These are phyloP conservation scores for Bos indicus DNA, from an alignment of 2,113 vertebrate species.

Conservation along the genomic window DNA sequence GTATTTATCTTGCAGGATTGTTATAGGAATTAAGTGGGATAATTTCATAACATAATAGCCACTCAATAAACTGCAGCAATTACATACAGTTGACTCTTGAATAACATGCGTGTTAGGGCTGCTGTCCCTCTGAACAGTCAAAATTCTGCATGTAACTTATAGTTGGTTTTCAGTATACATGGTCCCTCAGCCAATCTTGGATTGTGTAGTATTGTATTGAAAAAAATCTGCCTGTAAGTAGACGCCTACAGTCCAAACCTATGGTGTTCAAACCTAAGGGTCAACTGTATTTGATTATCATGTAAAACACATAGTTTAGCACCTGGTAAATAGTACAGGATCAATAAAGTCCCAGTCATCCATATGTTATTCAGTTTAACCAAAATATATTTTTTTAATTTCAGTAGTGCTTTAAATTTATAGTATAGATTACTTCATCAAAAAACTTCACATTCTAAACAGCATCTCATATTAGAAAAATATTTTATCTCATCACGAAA, in stretches of 20 bases:
- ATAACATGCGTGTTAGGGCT: background rate
- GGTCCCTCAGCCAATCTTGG: background rate
- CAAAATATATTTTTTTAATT: background rate
- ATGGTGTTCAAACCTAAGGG: background rate
- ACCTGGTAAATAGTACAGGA: background rate
- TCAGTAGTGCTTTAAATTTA: background rate
- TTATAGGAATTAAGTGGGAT: background rate
- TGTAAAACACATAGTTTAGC: background rate
- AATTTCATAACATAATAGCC: background rate
- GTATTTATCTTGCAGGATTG: background rate
- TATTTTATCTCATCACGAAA: background rate
- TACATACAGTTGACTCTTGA: background rate
- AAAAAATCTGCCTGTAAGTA: background rate
- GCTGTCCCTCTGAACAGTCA: background rate
- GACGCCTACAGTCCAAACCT: background rate
- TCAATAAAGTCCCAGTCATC: background rate
- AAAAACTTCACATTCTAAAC: background rate
- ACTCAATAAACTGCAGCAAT: background rate
- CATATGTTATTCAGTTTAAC: background rate
- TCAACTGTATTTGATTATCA: background rate
- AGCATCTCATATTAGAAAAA: background rate
- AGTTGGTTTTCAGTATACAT: background rate
- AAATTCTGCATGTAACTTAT: background rate
- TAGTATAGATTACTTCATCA: background rate
- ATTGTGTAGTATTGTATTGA: background rate